A percentile compares a stretch with the other conserved stretches of the same genome.
phyloP scores from a whole-genome alignment of 1,140 invertebrate genomes.

The Diorhabda sublineata region DNA sequence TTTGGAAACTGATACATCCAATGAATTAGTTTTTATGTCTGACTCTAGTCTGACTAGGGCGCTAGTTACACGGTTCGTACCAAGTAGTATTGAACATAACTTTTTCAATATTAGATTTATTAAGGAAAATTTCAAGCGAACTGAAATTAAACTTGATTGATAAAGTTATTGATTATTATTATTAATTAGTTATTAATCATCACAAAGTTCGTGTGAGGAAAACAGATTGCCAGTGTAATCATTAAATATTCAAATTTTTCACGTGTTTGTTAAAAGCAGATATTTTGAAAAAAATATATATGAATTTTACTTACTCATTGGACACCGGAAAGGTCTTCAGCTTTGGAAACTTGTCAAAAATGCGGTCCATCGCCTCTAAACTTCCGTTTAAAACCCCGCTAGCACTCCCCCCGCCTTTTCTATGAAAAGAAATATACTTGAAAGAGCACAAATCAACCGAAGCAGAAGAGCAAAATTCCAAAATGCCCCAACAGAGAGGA shows the following conservation, averaged over 20 bases:
- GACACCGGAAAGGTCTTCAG: slow-evolving; percentile 44
- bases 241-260: neutral
- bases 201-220: too few species aligned
- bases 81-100: too few species aligned
- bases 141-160: too few species aligned
- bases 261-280: too few species aligned
- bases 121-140: too few species aligned
- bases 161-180: too few species aligned
- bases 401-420: slow-evolving; percentile 48
- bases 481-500: slow-evolving; percentile 49
- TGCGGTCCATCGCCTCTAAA: slow-evolving; percentile 40
- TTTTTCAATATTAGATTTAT: too few species aligned
- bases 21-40: too few species aligned
- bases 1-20: too few species aligned
- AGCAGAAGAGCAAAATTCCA: slow-evolving; percentile 46
- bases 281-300: neutral
- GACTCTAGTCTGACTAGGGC: too few species aligned
- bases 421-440: slow-evolving; percentile 49
- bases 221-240: neutral
- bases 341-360: slow-evolving; percentile 44
- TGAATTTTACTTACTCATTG: slow-evolving; percentile 29
- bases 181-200: too few species aligned
- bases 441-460: slow-evolving; percentile 42
- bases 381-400: slow-evolving; percentile 43
- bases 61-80: too few species aligned